These are phyloP conservation scores for Stegastes partitus DNA, from an alignment of 2,113 vertebrate genomes.

Conservation along the genomic window DNA sequence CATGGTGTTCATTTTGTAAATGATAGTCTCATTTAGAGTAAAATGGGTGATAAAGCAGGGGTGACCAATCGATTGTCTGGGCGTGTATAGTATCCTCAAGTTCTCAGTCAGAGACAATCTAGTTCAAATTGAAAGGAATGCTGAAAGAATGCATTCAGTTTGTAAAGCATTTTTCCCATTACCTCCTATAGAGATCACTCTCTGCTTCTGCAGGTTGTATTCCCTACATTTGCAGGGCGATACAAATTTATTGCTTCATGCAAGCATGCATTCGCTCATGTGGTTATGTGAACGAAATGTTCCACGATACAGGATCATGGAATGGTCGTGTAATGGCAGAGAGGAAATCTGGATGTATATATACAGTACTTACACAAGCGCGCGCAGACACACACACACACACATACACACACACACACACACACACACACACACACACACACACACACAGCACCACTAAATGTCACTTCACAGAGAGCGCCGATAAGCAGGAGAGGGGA, in stretches of 20 bases:
- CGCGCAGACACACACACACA: conserved; percentile 16
- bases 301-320: conserved; percentile 3
- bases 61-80: no score
- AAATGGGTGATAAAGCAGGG: no score
- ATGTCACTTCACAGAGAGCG: conserved; percentile 40
- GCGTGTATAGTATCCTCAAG: no score
- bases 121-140: background rate
- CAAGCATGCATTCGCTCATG: conserved; percentile 7
- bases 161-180: no score
- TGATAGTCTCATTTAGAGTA: no score
- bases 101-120: background rate
- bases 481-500: conserved; percentile 60
- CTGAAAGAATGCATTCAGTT: background rate
- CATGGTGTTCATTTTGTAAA: no score
- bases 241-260: background rate
- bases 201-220: background rate
- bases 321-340: conserved; percentile 1
- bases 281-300: conserved; percentile 4
- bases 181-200: no score
- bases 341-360: background rate
- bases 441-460: conserved; percentile 22
- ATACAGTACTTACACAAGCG: background rate
- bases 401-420: background rate
- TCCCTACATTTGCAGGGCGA: background rate
- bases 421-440: conserved; percentile 14